Percentiles rank a stretch among this genome's conserved stretches.
phyloP scores from a whole-genome alignment of 2,888 invertebrate species.

The Eristalis arbustorum region DNA sequence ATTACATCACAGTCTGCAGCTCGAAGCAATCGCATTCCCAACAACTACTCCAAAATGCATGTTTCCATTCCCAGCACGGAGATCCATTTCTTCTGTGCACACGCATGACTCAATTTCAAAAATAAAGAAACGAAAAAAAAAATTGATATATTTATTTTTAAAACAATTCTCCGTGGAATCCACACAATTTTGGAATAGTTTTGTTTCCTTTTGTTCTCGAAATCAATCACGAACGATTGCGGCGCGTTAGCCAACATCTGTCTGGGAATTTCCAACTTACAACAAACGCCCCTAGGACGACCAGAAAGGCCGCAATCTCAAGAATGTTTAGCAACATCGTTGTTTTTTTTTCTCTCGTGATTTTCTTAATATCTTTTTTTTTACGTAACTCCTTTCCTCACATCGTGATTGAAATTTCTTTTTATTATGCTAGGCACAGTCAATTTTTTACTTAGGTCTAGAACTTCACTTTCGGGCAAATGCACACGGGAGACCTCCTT shows the following conservation, averaged over 20 bases:
- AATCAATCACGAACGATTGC: slow-evolving; percentile 8
- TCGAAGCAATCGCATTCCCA: background rate
- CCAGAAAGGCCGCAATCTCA: slow-evolving; percentile 46
- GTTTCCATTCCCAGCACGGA: background rate
- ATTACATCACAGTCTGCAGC: background rate
- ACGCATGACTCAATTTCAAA: slow-evolving; percentile 12
- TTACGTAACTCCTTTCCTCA: slow-evolving; percentile 41
- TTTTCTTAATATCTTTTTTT: background rate
- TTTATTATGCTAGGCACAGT: background rate
- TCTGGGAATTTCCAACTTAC: slow-evolving; percentile 37
- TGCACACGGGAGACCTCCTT: slow-evolving; percentile 17
- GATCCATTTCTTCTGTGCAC: background rate
- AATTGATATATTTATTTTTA: slow-evolving; percentile 16
- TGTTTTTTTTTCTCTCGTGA: background rate
- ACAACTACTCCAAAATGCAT: background rate
- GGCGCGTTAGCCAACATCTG: background rate
- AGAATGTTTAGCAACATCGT: slow-evolving; percentile 38
- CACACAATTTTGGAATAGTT: background rate
- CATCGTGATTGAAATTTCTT: slow-evolving; percentile 4
- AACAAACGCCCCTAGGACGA: slow-evolving; percentile 45
- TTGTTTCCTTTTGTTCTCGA: background rate
- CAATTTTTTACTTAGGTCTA: background rate
- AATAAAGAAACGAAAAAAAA: background rate
- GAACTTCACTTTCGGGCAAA: slow-evolving; percentile 20
- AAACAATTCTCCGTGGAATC: background rate